phyloP scores from a whole-genome alignment of 2,888 invertebrate genomes.

The Odontocolon sp. region DNA sequence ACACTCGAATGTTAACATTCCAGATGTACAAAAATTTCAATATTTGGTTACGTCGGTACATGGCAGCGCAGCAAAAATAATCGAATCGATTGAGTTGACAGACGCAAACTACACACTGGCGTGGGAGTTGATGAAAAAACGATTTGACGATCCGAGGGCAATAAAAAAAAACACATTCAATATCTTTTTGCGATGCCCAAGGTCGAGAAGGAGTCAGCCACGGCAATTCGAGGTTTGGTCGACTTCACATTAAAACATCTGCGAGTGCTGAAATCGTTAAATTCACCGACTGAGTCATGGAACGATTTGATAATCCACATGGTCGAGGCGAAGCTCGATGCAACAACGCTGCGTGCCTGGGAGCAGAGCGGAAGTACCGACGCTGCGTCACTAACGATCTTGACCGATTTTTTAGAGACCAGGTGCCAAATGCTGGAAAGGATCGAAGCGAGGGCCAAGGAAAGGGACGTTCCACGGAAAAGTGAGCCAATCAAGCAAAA shows the following conservation, averaged over 20 bases:
- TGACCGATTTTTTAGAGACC: constrained; percentile 27
- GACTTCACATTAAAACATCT: constrained; percentile 28
- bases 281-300: constrained; percentile 54
- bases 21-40: constrained; percentile 55
- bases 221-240: constrained; percentile 50
- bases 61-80: constrained; percentile 51
- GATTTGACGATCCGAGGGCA: constrained; percentile 10
- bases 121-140: constrained; percentile 20
- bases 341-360: constrained; percentile 52
- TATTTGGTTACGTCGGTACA: constrained; percentile 46
- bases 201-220: constrained; percentile 33
- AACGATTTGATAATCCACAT: constrained; percentile 55
- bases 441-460: neutral
- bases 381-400: no score
- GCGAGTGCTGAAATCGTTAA: constrained; percentile 45
- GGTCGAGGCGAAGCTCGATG: constrained; percentile 52
- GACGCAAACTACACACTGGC: constrained; percentile 37
- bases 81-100: constrained; percentile 55
- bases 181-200: constrained; percentile 18
- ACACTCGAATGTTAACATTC: neutral
- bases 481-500: constrained; percentile 4
- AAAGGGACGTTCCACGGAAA: neutral
- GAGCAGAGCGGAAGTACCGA: constrained; percentile 49
- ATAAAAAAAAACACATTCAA: constrained; percentile 9
- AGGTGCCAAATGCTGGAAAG: constrained; percentile 31